Base-by-base conservation (phyloP, 2,888 invertebrate species). In the Pseudanteris insignis region DNA sequence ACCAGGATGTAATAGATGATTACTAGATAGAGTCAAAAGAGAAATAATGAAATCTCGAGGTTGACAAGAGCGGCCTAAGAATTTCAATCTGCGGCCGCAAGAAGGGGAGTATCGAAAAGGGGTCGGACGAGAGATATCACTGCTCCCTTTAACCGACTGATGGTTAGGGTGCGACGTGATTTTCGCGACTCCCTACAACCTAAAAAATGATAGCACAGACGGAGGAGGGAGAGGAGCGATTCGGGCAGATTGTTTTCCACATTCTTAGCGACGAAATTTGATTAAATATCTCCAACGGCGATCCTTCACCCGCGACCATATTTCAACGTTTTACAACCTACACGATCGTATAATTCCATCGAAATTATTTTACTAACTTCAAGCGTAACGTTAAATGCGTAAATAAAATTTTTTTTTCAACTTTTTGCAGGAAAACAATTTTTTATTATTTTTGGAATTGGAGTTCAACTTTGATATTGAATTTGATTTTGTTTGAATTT, bases 61-160 rank as follows among this genome's bases (percentile, higher is more conserved):
- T 67, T 63, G 69, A 70, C 68, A 69, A 64, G 63, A 58, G 58
- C 58, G 63, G 63, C 63, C 67, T 73, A 77, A 77, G 79, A 79
- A 79, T 79, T 79, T 79, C 79, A 79, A 79, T 79, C 76, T 78
- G 79, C 72, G 79, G 78, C 76, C 73, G 74, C 71, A 66, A 73
- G 71, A 72, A 69, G 69, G 70, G 65, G 65, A 55, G 54, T 50
- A 57, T 62, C 63, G 61, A 60, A 65, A 70, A 67, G 67, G 70
- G 68, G 66, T 66, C 64, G 59, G 64, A 58, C 44, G 51, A 64
- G 64, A 67, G 67, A 69, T 58, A 71, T 70, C 67, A 70, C 64
- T 63, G 51, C 50, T 64, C 67, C 60, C 65, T 57, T 62, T 63
- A 62, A 59, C 60, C 61, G 62, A 47, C 59, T 67, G 67, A 67